Percentiles rank a stretch among this genome's conserved stretches.
Conservation (phyloP, 2,888 invertebrate genomes). For the Chymomyza amoena region DNA sequence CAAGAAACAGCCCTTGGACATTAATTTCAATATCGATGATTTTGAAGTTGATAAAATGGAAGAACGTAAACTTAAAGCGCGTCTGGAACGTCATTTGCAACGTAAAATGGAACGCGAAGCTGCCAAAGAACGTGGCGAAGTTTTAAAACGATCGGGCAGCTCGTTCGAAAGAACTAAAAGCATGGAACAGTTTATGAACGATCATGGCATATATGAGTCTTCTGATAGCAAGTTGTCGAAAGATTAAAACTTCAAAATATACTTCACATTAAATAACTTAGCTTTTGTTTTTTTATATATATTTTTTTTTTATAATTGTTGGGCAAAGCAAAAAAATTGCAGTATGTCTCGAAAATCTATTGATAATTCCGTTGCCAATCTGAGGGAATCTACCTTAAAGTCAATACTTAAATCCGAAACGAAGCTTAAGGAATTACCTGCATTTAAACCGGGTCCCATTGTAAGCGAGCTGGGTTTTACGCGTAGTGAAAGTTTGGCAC, state of each 20-base stretch:
- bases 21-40: conserved; percentile 27
- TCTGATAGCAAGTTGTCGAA: neutral
- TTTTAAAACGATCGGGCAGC: too few species aligned
- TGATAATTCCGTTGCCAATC: neutral
- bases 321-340: neutral
- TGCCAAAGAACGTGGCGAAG: too few species aligned
- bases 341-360: neutral
- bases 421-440: neutral
- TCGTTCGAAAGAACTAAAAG: too few species aligned
- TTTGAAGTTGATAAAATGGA: conserved; percentile 20
- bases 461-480: conserved; percentile 59
- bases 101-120: neutral
- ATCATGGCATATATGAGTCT: neutral
- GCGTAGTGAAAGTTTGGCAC: conserved; percentile 47
- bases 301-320: neutral
- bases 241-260: neutral
- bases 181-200: too few species aligned
- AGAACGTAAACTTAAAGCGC: conserved; percentile 1
- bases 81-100: neutral
- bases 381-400: neutral
- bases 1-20: conserved; percentile 26
- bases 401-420: neutral
- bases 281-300: neutral
- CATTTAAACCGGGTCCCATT: conserved; percentile 24
- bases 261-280: too few species aligned